Conservation (phyloP, 2,113 vertebrate genomes). For the Vulpes vulpes region DNA sequence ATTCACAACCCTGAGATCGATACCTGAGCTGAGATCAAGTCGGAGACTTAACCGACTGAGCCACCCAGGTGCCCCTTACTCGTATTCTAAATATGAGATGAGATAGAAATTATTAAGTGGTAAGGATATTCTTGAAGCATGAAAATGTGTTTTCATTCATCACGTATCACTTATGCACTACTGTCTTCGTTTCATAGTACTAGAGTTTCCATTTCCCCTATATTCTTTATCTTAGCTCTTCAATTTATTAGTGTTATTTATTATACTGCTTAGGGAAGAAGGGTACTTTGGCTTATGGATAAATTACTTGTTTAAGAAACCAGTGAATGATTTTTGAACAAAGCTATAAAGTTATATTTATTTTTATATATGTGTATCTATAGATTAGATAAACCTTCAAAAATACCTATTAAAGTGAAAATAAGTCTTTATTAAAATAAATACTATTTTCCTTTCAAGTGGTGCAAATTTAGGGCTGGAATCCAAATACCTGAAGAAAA, state of each 20-base stretch:
- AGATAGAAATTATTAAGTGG: neutral
- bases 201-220: neutral
- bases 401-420: conserved; percentile 17
- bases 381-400: neutral
- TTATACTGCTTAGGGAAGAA: neutral
- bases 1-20: neutral
- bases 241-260: neutral
- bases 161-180: neutral
- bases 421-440: neutral
- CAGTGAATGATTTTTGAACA: neutral
- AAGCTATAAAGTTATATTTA: neutral
- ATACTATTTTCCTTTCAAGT: conserved; percentile 81
- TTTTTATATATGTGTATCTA: neutral
- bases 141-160: neutral
- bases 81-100: neutral
- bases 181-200: neutral
- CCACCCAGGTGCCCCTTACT: neutral
- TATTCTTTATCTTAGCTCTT: neutral
- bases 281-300: neutral
- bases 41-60: neutral
- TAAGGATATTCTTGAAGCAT: neutral
- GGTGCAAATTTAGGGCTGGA: conserved; percentile 90
- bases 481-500: conserved; percentile 94
- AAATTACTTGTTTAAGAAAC: conserved; percentile 30
- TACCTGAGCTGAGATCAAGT: neutral